phyloP scores from a whole-genome alignment of 1,140 invertebrate species.

The Adelges cooleyi region DNA sequence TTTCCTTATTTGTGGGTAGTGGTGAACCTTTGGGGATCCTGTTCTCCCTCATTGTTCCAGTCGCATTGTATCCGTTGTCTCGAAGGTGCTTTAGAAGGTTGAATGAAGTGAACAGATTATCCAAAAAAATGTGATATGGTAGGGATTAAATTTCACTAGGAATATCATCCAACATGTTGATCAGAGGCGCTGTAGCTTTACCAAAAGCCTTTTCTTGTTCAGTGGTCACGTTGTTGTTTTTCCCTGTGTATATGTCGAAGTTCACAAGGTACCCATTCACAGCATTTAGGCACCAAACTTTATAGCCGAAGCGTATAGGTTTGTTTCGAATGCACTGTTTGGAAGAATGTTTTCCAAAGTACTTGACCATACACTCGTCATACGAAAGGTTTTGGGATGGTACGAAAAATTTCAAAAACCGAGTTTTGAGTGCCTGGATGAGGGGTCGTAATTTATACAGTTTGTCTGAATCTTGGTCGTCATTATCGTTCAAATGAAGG shows the following conservation, averaged over 20 bases:
- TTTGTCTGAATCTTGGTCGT: slow-evolving; percentile 28
- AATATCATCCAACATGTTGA: background rate
- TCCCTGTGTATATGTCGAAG: slow-evolving; percentile 30
- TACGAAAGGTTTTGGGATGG: background rate
- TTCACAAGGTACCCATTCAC: slow-evolving; percentile 28
- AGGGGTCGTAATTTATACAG: slow-evolving; percentile 29
- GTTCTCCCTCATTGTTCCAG: background rate
- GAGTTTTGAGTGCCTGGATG: slow-evolving; percentile 21
- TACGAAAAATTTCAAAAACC: background rate
- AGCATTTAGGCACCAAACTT: slow-evolving; percentile 26
- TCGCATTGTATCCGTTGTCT: background rate
- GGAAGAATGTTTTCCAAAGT: slow-evolving; percentile 29
- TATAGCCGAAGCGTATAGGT: slow-evolving; percentile 32
- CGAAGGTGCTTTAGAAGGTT: background rate
- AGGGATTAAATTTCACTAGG: background rate
- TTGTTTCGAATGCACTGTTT: slow-evolving; percentile 32
- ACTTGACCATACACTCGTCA: slow-evolving; percentile 31
- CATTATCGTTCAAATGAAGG: slow-evolving; percentile 29
- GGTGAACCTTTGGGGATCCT: no score
- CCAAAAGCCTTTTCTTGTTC: background rate
- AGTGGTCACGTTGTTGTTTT: background rate
- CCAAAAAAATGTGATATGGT: slow-evolving; percentile 34
- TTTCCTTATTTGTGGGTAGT: background rate
- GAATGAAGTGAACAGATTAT: slow-evolving; percentile 35
- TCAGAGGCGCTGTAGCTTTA: background rate